Percentiles rank a stretch among this genome's conserved stretches.
Evolutionary conservation across 2,888 invertebrate genomes (phyloP).

Genomic region (Epinotia demarniana): DNA sequence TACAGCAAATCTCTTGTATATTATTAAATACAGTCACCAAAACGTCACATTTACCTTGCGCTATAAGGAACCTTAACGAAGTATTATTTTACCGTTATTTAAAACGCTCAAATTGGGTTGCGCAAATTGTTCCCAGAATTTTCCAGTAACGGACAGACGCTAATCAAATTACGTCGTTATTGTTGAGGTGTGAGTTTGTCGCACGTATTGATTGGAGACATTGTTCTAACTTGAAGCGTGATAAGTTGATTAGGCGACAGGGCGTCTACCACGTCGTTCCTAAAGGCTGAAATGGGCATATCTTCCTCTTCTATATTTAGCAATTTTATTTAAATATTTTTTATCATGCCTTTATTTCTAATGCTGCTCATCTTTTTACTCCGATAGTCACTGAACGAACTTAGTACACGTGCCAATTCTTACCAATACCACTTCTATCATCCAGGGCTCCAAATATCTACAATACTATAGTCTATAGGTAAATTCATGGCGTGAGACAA

Average conservation of each 20-base stretch:
- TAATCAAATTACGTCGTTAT: constrained; percentile 70
- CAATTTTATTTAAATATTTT: background rate
- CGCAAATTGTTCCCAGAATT: constrained; percentile 52
- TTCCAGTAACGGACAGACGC: constrained; percentile 56
- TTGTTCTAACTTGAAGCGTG: constrained; percentile 71
- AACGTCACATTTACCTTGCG: background rate
- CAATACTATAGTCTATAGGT: no score
- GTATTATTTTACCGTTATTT: constrained; percentile 25
- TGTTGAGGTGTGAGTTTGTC: constrained; percentile 70
- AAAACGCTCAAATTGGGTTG: constrained; percentile 25
- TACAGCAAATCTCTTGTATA: background rate
- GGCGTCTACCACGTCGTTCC: constrained; percentile 30
- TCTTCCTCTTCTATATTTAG: background rate
- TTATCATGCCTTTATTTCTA: no score
- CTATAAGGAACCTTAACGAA: background rate
- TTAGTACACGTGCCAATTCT: background rate
- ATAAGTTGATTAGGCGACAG: constrained; percentile 77
- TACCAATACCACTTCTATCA: background rate
- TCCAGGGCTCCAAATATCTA: no score
- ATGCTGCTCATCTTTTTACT: background rate
- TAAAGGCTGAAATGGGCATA: background rate
- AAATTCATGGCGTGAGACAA: no score
- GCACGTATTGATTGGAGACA: constrained; percentile 69
- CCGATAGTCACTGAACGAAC: background rate
- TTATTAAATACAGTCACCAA: background rate